Evolutionary conservation across 2,797 vertebrate species (phyloP), one percentile per base, ranked within the genome.

Genomic region (Mallotus villosus): DNA sequence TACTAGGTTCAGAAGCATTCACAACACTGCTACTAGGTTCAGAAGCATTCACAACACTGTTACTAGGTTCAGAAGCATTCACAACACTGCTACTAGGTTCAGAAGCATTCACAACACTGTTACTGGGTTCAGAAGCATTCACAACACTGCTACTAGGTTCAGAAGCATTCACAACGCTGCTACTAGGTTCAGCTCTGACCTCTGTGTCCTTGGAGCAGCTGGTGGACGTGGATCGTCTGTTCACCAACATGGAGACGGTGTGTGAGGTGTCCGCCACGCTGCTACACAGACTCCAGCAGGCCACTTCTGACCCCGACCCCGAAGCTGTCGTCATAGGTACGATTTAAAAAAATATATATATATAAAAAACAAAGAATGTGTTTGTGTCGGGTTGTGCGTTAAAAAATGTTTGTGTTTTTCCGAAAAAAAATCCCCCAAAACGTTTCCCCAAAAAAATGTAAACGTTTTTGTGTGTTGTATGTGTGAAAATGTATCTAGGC

Each of bases 161-260:
- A n/a, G 24, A 46, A 55, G 46, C 32, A 34, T 34, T 34, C 32
- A 34, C 8, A 8, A 34, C 32, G 6, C 32, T 6, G 32, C 19
- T 46, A 14, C 41, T 14, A n/a, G n/a, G n/a, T n/a, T n/a, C n/a
- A n/a, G n/a, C n/a, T 46, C 41, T 46, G 12, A 46, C 41, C 12
- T 46, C 11, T 46, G 41, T 34, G 32, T 34, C 86, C 87, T 78
- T 71, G 67, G 24, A 67, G 21, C 78, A 99, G 97, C 90, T 95
- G 75, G 93, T 98, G 78, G 97, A 98, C 55, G 93, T 96, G 73
- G 97, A 98, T 64, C 91, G 93, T 67, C 89, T 99, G 84, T 99
- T 99, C 84, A 96, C 95, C 90, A 99, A 99, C 92, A 95, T 95
- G 76, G 96, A 99, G 81, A 95, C 94, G 0, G 93, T 99, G 87